Percentiles rank a stretch among this genome's conserved stretches.
Evolutionary conservation across 2,797 vertebrate species (phyloP).

Genomic region (Acipenser oxyrinchus): DNA sequence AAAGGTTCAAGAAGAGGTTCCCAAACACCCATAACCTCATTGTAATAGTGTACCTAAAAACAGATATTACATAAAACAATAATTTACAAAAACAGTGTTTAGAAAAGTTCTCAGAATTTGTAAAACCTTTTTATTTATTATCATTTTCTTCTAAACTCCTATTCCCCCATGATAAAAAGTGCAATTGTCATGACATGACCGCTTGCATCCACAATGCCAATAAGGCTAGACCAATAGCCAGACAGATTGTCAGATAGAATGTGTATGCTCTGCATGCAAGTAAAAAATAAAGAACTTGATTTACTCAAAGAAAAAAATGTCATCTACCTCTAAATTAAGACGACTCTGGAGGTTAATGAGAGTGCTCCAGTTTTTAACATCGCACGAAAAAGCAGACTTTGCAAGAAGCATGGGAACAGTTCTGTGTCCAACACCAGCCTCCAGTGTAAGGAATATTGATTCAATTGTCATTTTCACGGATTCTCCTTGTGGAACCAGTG

Average conservation of each 20-base stretch:
- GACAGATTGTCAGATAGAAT: too few relatives aligned
- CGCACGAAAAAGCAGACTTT: slow-evolving; percentile 80
- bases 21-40: slow-evolving; percentile 93
- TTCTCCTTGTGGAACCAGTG: slow-evolving; percentile 74
- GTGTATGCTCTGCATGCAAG: too few relatives aligned
- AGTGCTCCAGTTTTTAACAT: slow-evolving; percentile 85
- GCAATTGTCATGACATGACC: not conserved
- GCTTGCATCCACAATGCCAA: not conserved
- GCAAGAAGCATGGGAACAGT: slow-evolving; percentile 93
- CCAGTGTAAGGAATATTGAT: slow-evolving; percentile 84
- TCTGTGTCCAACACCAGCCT: slow-evolving; percentile 90
- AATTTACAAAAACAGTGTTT: not conserved
- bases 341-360: slow-evolving; percentile 81
- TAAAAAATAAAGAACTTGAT: not conserved
- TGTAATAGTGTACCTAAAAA: slow-evolving; percentile 85
- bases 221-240: too few relatives aligned
- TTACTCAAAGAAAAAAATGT: not conserved
- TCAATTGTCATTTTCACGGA: slow-evolving; percentile 70
- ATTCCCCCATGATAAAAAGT: not conserved
- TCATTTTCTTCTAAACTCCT: not conserved
- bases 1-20: slow-evolving; percentile 92
- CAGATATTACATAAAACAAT: slow-evolving; percentile 15
- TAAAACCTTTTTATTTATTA: not conserved
- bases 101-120: not conserved
- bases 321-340: slow-evolving; percentile 62